Base-by-base conservation (phyloP, 1,140 invertebrate species). In the Cepaea nemoralis region DNA sequence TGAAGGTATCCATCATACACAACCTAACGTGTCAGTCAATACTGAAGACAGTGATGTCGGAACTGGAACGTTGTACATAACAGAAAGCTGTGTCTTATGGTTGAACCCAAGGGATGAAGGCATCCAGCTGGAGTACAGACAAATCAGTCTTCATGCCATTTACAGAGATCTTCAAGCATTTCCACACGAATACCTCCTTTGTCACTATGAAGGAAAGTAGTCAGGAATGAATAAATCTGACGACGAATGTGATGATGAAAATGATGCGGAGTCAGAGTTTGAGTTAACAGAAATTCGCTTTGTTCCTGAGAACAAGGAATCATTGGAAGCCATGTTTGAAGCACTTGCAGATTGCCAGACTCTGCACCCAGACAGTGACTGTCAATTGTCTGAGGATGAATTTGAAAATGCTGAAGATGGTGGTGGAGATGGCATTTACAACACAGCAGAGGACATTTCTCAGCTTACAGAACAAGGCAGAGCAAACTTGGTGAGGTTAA, bases 311-410 rank as follows among this genome's bases (percentile, higher is more conserved):
- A 69, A 79, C 48, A 79, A 69, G n/a, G 77, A 45, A 67, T 79
- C 77, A 0, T 55, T 80, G 33, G n/a, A 71, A n/a, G 69, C 42
- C 1, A 55, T 80, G 78, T 80, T 73, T 73, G 45, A 70, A n/a
- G 66, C 78, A 0, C 37, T 80, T 45, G 40, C 78, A 12, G 42
- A 70, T 35, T 80, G 78, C 33, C 78, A 80, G 45, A 71, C 69
- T 16, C 78, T 80, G 33, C 78, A 80, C 33, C 78, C 78, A 33
- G 78, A 80, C 69, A 73, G 69, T 33, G 78, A 80, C n/a, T 80
- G 78, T 67, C 67, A 80, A 48, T 63, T 80, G 37, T 80, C 78
- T 12, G 78, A 67, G 0, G 69, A 80, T 59, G 78, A 80, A 24
- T 80, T 80, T 80, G 67, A 80, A 12, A 63, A 80, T 73, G 78